These are phyloP conservation scores for Epistrophe grossulariae DNA, from an alignment of 2,888 invertebrate species.

Conservation along the genomic window DNA sequence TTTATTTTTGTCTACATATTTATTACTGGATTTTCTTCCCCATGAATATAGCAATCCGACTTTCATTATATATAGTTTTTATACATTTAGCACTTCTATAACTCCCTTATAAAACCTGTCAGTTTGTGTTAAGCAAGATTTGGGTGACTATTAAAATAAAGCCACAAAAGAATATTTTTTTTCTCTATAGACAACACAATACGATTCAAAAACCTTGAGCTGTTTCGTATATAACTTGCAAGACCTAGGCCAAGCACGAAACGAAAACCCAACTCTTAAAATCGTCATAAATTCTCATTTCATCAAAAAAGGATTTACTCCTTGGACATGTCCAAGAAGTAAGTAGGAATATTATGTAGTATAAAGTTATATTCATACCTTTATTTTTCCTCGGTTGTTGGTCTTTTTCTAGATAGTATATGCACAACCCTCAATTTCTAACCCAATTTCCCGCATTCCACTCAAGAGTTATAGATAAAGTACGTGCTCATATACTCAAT, in stretches of 20 bases:
- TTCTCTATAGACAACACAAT: background rate
- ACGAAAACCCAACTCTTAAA: background rate
- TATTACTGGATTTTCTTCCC: no score
- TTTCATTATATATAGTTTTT: no score
- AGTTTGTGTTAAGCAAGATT: conserved; percentile 1
- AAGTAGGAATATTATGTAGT: background rate
- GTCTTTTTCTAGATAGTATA: background rate
- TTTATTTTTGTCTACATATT: no score
- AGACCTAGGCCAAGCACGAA: conserved; percentile 45
- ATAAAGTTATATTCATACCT: conserved; percentile 37
- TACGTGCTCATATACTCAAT: conserved; percentile 26
- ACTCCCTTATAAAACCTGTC: background rate
- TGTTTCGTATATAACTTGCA: background rate
- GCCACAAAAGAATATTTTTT: background rate
- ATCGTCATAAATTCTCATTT: conserved; percentile 43
- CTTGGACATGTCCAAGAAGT: conserved; percentile 31
- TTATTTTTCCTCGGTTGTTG: conserved; percentile 11
- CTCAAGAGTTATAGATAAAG: conserved; percentile 23
- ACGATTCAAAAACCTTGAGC: conserved; percentile 5
- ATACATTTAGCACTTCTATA: background rate
- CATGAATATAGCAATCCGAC: no score
- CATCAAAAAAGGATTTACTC: conserved; percentile 25
- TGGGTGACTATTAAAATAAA: background rate
- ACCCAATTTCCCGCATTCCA: conserved; percentile 39
- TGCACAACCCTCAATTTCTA: conserved; percentile 21